Evolutionary conservation across 1,140 invertebrate genomes (phyloP).

Genomic region (Elymnias hypermnestra): DNA sequence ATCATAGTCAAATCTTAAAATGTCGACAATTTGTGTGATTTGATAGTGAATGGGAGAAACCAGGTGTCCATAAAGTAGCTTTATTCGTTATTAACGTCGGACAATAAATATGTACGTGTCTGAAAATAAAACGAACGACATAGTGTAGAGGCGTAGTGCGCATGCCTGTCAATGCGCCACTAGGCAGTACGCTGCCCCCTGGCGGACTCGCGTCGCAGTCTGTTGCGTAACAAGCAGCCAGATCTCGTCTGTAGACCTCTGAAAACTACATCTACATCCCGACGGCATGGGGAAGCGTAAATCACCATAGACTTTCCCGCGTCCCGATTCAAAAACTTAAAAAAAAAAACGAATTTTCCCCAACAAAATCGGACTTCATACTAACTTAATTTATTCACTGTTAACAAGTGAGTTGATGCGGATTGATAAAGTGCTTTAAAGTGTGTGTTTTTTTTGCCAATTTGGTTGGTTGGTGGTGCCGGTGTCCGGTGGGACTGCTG

Average conservation of each 20-base stretch:
- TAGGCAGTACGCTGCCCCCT: conserved; percentile 58
- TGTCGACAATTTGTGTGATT: neutral
- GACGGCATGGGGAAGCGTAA: conserved; percentile 52
- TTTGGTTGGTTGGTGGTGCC: conserved; percentile 60
- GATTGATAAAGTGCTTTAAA: conserved; percentile 42
- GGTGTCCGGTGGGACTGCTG: too few relatives aligned
- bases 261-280: conserved; percentile 58
- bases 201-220: conserved; percentile 61
- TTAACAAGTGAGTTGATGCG: conserved; percentile 43
- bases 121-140: conserved; percentile 35
- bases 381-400: neutral
- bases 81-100: conserved; percentile 15
- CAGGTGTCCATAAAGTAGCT: conserved; percentile 2
- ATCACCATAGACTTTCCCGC: conserved; percentile 61
- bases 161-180: conserved; percentile 72
- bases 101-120: conserved; percentile 21
- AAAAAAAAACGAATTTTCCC: neutral
- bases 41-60: conserved; percentile 7
- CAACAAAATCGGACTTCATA: neutral
- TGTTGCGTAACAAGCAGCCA: conserved; percentile 72
- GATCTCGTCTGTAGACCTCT: conserved; percentile 48
- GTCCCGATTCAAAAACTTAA: conserved; percentile 22
- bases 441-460: conserved; percentile 55
- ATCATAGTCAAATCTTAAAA: neutral
- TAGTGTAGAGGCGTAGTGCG: conserved; percentile 32